A percentile compares a stretch with the other conserved stretches of the same genome.
Conservation (phyloP, 1,140 invertebrate species). For the Atta texana region DNA sequence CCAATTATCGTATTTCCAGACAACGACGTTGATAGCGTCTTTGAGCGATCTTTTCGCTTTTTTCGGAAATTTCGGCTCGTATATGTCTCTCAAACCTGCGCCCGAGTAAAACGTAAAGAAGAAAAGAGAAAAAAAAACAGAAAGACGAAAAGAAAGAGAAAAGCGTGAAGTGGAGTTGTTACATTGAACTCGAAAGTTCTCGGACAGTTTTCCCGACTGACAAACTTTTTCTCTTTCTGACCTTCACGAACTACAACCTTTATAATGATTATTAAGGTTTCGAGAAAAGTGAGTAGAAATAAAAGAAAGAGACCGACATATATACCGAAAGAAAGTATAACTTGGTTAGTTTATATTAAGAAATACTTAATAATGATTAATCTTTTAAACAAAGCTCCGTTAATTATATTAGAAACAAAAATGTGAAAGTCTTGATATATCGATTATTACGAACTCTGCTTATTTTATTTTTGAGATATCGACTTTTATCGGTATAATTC, state of each 20-base stretch:
- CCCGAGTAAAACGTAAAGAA: conserved; percentile 63
- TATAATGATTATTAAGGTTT: conserved; percentile 29
- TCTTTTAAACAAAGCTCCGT: not conserved
- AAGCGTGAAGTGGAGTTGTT: conserved; percentile 16
- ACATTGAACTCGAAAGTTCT: conserved; percentile 32
- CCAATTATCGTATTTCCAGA: conserved; percentile 34
- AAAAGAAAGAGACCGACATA: not conserved
- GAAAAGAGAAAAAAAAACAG: conserved; percentile 55
- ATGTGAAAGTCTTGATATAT: not conserved
- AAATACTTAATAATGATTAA: not conserved
- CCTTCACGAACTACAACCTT: conserved; percentile 35
- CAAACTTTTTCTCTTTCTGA: conserved; percentile 48
- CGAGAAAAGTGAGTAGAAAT: conserved; percentile 7
- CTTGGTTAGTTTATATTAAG: not conserved
- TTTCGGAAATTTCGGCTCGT: conserved; percentile 6
- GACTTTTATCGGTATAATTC: not conserved
- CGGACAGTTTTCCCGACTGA: conserved; percentile 40
- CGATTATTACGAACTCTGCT: not conserved
- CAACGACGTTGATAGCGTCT: conserved; percentile 28
- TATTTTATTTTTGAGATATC: not conserved
- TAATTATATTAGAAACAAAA: not conserved
- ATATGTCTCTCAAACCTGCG: not conserved
- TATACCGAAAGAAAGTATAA: not conserved
- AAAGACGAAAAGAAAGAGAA: conserved; percentile 49
- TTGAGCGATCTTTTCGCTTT: conserved; percentile 55